Evolutionary conservation across 2,113 vertebrate genomes (phyloP), one percentile per base, ranked within the genome.

Genomic region (Poeciliopsis occidentalis): DNA sequence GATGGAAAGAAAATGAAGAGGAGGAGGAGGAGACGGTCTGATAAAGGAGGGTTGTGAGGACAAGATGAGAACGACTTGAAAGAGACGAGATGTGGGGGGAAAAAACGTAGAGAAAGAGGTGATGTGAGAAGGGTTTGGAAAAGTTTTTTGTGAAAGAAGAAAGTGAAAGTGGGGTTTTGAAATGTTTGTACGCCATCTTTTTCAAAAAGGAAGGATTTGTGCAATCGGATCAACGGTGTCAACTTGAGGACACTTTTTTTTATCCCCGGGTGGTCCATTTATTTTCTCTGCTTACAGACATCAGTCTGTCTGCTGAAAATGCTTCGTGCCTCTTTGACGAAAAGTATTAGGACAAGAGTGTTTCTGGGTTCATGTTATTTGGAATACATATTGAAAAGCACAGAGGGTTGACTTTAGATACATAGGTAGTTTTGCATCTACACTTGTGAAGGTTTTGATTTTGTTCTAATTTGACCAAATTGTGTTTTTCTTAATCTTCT

Each of bases 1-100:
- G 72, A 87, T 82, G 73, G 84, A 82, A 79, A 69, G 80, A 82
- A 81, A 79, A 74, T 77, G 73, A 72, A 71, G 80, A 78, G 71
- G 61, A 75, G 66, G 67, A 74, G 76, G 67, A 74, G 76, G 69
- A 75, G 89, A 78, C 76, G 80, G 83, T 78, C 79, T 85, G 84
- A 89, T 91, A 91, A 87, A 87, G 64, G 67, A 44, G 84, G 60
- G 60, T 77, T 77, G 39, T 44, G 87, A 89, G 81, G 87, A 87
- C 87, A 80, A 82, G 75, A 61, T 69, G 77, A 80, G 80, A 88
- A 87, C 78, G 77, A 86, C 87, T 91, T 88, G 85, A 85, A 84
- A 73, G 77, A 80, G 74, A 83, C 81, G 79, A 91, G 79, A 84
- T 47, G 57, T 80, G 69, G 69, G 69, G 80, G 79, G 74, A 65